Conservation (phyloP, 1,140 invertebrate species). For the Asbolus verrucosus region DNA sequence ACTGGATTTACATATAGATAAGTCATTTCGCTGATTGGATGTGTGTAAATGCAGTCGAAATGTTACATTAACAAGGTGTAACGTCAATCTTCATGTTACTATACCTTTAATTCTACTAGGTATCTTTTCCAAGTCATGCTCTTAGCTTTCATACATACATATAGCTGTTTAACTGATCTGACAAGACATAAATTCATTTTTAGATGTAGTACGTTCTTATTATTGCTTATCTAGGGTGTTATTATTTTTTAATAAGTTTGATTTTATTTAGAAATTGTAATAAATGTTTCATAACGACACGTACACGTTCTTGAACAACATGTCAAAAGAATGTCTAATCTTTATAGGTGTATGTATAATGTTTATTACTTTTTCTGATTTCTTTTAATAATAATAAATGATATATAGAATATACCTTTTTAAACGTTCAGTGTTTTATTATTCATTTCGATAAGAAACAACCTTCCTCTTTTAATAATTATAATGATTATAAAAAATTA, state of each 20-base stretch:
- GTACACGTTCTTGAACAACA: slow-evolving; percentile 15
- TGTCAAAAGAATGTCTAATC: slow-evolving; percentile 11
- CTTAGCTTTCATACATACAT: slow-evolving; percentile 24
- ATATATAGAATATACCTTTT: slow-evolving; percentile 25
- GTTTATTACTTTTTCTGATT: slow-evolving; percentile 45
- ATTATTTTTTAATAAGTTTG: slow-evolving; percentile 42
- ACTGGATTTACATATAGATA: slow-evolving; percentile 35
- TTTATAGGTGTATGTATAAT: no score
- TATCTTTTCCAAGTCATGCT: slow-evolving; percentile 29
- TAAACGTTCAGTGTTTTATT: slow-evolving; percentile 5
- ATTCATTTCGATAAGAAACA: no score
- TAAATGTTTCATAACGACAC: slow-evolving; percentile 37
- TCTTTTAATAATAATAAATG: slow-evolving; percentile 35
- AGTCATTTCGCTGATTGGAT: slow-evolving; percentile 9
- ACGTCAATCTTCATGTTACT: slow-evolving; percentile 24
- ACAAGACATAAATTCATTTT: slow-evolving; percentile 38
- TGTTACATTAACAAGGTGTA: slow-evolving; percentile 17
- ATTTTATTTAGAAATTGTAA: slow-evolving; percentile 40
- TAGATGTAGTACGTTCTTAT: slow-evolving; percentile 34
- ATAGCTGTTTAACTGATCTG: slow-evolving; percentile 20
- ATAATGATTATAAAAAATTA: no score
- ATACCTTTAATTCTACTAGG: slow-evolving; percentile 31
- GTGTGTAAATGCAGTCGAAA: slow-evolving; percentile 29
- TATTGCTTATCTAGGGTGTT: slow-evolving; percentile 39
- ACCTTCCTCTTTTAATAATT: no score